phyloP scores from a whole-genome alignment of 2,888 invertebrate genomes.

The Nomada flava region DNA sequence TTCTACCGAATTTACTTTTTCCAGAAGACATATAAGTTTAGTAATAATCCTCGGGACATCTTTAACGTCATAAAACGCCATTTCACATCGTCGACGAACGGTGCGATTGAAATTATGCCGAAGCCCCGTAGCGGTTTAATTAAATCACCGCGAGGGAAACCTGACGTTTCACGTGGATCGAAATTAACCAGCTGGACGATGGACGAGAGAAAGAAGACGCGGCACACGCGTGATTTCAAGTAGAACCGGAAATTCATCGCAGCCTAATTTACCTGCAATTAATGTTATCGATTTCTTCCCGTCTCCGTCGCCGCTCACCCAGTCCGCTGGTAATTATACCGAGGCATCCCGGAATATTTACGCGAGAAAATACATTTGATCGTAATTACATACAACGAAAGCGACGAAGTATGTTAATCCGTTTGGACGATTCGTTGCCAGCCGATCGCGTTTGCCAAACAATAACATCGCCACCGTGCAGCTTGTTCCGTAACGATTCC shows the following conservation, averaged over 20 bases:
- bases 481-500: slow-evolving; percentile 15
- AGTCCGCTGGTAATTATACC: slow-evolving; percentile 51
- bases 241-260: slow-evolving; percentile 55
- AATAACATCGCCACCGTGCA: slow-evolving; percentile 35
- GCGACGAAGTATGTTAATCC: slow-evolving; percentile 56
- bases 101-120: slow-evolving; percentile 57
- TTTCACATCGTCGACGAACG: slow-evolving; percentile 13
- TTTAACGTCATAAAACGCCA: not conserved
- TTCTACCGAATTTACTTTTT: too few relatives aligned
- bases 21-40: too few relatives aligned
- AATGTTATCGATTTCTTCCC: slow-evolving; percentile 55
- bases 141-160: slow-evolving; percentile 49
- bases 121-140: slow-evolving; percentile 60
- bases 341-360: slow-evolving; percentile 56
- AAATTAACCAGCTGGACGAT: slow-evolving; percentile 49
- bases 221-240: slow-evolving; percentile 45
- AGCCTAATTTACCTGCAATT: slow-evolving; percentile 59
- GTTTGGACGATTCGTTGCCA: slow-evolving; percentile 50
- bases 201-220: slow-evolving; percentile 30
- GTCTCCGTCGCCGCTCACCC: not conserved
- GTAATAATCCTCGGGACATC: not conserved
- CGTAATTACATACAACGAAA: slow-evolving; percentile 59
- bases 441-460: slow-evolving; percentile 59
- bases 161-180: slow-evolving; percentile 43
- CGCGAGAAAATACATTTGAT: slow-evolving; percentile 54